Evolutionary conservation across 53 echinoderm and acorn worm species (phyloP).

Genomic region (Paelopatides confundens): DNA sequence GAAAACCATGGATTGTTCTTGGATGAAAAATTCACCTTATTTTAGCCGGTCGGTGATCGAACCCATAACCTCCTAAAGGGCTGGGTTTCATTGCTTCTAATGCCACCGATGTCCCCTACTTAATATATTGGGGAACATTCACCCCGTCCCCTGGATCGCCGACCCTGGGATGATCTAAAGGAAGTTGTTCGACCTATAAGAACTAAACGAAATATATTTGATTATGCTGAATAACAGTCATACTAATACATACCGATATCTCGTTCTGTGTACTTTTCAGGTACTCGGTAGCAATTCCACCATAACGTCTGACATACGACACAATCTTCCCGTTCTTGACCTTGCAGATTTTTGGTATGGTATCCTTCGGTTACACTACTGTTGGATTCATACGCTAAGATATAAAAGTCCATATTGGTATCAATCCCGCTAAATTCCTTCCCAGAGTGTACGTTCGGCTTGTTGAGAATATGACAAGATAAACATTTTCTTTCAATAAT

Average conservation of each 20-base stretch:
- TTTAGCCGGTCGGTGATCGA: too few relatives aligned
- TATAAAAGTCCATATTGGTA: background rate
- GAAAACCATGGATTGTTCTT: too few relatives aligned
- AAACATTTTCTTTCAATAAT: background rate
- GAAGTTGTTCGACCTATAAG: too few relatives aligned
- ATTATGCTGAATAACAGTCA: too few relatives aligned
- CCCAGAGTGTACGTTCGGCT: too few relatives aligned
- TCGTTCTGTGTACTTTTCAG: background rate
- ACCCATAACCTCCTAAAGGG: too few relatives aligned
- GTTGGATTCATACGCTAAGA: background rate
- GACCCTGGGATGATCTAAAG: background rate
- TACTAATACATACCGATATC: background rate
- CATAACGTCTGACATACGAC: background rate
- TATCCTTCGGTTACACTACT: background rate
- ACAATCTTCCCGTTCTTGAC: background rate
- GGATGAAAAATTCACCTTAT: too few relatives aligned
- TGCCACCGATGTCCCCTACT: too few relatives aligned
- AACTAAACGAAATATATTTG: too few relatives aligned
- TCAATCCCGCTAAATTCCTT: background rate
- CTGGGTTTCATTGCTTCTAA: too few relatives aligned
- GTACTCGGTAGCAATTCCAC: background rate
- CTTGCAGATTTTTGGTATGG: background rate
- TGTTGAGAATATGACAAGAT: background rate
- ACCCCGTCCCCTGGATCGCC: too few relatives aligned
- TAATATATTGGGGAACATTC: too few relatives aligned